Conservation (phyloP, 2,888 invertebrate genomes). For the Drosophila heteroneura region DNA sequence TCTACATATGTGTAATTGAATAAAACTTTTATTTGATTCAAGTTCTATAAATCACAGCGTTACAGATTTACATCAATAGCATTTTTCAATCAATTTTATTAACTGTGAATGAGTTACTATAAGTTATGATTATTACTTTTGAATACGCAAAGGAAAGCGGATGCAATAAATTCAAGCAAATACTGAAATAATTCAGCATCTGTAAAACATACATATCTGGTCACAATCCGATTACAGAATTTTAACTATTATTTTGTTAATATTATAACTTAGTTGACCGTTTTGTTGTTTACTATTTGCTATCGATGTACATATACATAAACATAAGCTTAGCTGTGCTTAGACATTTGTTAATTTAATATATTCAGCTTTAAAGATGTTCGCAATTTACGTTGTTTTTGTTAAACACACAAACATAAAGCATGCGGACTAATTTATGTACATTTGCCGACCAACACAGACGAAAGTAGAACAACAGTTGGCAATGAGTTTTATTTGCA, state of each 20-base stretch:
- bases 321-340: neutral
- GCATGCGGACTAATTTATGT: conserved; percentile 3
- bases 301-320: neutral
- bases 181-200: neutral
- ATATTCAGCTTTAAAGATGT: neutral
- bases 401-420: neutral
- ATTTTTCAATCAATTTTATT: conserved; percentile 5
- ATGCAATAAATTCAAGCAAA: neutral
- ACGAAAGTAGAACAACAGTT: conserved; percentile 1
- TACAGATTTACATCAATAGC: neutral
- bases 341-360: neutral
- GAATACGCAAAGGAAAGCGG: neutral
- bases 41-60: conserved; percentile 7
- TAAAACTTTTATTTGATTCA: conserved; percentile 9
- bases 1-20: conserved; percentile 23
- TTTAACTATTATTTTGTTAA: neutral
- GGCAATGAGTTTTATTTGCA: conserved; percentile 8
- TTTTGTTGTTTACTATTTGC: neutral
- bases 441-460: neutral
- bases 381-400: neutral
- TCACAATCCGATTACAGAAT: neutral
- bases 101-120: neutral
- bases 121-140: neutral
- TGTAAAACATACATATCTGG: neutral
- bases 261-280: neutral